Percentiles rank a stretch among this genome's conserved stretches.
These are phyloP conservation scores for Labia minor DNA, from an alignment of 2,888 invertebrate genomes.

Conservation along the genomic window DNA sequence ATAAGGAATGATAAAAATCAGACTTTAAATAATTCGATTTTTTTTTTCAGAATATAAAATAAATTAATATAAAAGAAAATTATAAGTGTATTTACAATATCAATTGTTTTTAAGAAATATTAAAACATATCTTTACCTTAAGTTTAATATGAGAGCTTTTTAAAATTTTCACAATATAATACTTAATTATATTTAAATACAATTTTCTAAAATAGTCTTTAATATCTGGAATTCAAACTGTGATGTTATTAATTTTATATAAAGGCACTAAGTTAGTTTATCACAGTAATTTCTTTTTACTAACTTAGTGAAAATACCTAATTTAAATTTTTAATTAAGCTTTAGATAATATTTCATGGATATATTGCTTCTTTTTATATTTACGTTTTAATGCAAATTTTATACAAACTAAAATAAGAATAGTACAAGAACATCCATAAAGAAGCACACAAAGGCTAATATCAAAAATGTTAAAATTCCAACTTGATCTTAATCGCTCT, in stretches of 20 bases:
- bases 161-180: too few species aligned
- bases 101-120: too few species aligned
- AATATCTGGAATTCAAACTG: background rate
- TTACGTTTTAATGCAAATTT: constrained; percentile 59
- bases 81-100: too few species aligned
- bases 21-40: background rate
- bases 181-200: too few species aligned
- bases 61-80: background rate
- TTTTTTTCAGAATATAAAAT: background rate
- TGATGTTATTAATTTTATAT: background rate
- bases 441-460: constrained; percentile 65
- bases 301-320: background rate
- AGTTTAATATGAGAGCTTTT: too few species aligned
- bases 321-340: constrained; percentile 42
- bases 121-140: too few species aligned
- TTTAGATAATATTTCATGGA: constrained; percentile 58
- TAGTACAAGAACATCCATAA: constrained; percentile 60
- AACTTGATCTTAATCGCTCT: constrained; percentile 28
- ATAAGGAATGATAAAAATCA: background rate
- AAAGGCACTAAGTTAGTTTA: constrained; percentile 17
- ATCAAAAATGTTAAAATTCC: constrained; percentile 55
- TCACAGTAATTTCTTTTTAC: constrained; percentile 14
- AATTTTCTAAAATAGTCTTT: too few species aligned
- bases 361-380: constrained; percentile 63
- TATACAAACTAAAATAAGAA: constrained; percentile 63